A percentile compares a stretch with the other conserved stretches of the same genome.
Evolutionary conservation across 1,140 invertebrate species (phyloP).

Genomic region (Drosophila athabasca): DNA sequence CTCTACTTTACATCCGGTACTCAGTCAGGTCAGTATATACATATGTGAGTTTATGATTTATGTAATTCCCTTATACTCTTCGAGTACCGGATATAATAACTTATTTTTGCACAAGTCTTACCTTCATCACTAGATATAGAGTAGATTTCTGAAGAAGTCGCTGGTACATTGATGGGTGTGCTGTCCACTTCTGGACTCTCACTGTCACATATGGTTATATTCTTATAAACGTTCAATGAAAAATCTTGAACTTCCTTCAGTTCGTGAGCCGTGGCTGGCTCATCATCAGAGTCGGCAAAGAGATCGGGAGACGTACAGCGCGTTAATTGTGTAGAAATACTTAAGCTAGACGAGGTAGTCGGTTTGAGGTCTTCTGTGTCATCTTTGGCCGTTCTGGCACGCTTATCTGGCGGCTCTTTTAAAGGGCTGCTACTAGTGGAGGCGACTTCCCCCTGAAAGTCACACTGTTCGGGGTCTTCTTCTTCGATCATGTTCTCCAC

Average conservation of each 20-base stretch:
- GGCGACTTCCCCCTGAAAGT: background rate
- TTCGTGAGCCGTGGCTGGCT: slow-evolving; percentile 16
- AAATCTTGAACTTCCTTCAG: slow-evolving; percentile 28
- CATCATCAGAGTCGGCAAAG: slow-evolving; percentile 74
- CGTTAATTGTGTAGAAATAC: slow-evolving; percentile 24
- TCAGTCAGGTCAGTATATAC: too few species aligned
- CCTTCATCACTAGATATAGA: slow-evolving; percentile 73
- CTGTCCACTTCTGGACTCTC: slow-evolving; percentile 47
- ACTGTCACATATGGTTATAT: slow-evolving; percentile 19
- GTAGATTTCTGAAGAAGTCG: slow-evolving; percentile 24
- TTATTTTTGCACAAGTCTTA: background rate
- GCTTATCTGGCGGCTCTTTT: slow-evolving; percentile 60
- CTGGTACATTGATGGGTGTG: slow-evolving; percentile 14
- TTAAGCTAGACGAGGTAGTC: background rate
- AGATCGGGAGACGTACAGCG: slow-evolving; percentile 71
- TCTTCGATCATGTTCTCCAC: slow-evolving; percentile 57
- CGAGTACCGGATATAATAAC: too few species aligned
- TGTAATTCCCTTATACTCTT: too few species aligned
- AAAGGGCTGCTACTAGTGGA: slow-evolving; percentile 34
- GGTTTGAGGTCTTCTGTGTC: slow-evolving; percentile 28
- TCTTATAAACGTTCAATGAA: slow-evolving; percentile 49
- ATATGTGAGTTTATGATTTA: too few species aligned
- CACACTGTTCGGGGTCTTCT: slow-evolving; percentile 2
- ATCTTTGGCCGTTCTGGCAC: slow-evolving; percentile 10
- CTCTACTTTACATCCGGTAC: too few species aligned